Percentiles rank a stretch among this genome's conserved stretches.
Evolutionary conservation across 2,797 vertebrate genomes (phyloP).

Genomic region (Pangasius larnaudii): DNA sequence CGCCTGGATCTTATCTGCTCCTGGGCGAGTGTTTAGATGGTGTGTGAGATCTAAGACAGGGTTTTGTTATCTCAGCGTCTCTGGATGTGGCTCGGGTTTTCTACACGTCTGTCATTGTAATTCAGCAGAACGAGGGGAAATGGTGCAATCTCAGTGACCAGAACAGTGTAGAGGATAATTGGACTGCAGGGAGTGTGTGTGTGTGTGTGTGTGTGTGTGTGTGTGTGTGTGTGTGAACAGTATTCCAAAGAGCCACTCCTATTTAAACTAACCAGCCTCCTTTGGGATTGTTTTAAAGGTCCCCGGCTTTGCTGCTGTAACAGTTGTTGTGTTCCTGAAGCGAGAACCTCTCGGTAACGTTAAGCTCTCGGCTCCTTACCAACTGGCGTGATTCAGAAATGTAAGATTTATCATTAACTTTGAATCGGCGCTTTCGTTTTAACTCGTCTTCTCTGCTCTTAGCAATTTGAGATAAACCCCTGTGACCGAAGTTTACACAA

Average conservation of each 20-base stretch:
- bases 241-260: neutral
- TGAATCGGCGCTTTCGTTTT: neutral
- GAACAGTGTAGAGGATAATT: neutral
- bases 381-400: no score
- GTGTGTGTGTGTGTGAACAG: neutral
- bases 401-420: neutral
- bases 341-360: neutral
- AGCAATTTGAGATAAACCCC: neutral
- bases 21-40: neutral
- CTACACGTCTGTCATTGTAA: neutral
- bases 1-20: neutral
- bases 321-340: neutral
- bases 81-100: neutral
- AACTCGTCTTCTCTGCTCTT: neutral
- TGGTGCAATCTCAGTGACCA: neutral
- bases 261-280: neutral
- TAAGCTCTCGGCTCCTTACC: neutral
- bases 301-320: neutral
- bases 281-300: neutral
- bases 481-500: neutral
- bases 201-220: neutral
- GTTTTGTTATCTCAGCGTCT: neutral
- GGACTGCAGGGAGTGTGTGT: neutral
- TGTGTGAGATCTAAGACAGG: slow-evolving; percentile 1
- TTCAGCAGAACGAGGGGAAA: neutral